Percentiles rank a stretch among this genome's conserved stretches.
Conservation (phyloP, 2,113 vertebrate genomes). For the Empidonax alnorum region DNA sequence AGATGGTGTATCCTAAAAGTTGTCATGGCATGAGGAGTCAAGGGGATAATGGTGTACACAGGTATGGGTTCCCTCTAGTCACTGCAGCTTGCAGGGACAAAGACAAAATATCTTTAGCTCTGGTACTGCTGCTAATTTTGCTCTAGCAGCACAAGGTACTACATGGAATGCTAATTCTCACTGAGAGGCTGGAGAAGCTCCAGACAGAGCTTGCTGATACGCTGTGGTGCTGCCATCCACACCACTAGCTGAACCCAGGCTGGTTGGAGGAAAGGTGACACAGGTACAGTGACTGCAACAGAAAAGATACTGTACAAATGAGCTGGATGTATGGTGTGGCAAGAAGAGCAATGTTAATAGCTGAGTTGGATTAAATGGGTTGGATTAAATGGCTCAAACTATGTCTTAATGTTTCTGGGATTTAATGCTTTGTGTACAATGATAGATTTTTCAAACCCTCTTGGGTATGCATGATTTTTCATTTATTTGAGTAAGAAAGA, state of each 20-base stretch:
- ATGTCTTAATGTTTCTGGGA: neutral
- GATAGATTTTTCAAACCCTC: neutral
- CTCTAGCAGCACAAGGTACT: neutral
- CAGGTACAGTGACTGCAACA: neutral
- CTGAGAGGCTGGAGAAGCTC: neutral
- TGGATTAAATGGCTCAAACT: neutral
- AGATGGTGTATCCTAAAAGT: neutral
- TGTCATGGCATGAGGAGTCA: neutral
- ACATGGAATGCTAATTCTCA: neutral
- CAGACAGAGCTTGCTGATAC: neutral
- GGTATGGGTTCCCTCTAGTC: neutral
- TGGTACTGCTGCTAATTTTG: neutral
- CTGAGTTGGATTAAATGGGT: neutral
- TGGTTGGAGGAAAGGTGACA: neutral
- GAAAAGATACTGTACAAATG: neutral
- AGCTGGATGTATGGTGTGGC: neutral
- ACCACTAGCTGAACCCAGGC: neutral
- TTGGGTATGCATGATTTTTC: neutral
- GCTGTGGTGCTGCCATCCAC: neutral
- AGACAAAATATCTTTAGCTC: neutral
- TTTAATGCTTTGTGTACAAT: neutral
- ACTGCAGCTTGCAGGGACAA: neutral
- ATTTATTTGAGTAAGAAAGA: neutral
- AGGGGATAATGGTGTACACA: neutral
- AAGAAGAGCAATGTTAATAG: neutral